Conservation (phyloP, 2,888 invertebrate species). For the Tillus elongatus region DNA sequence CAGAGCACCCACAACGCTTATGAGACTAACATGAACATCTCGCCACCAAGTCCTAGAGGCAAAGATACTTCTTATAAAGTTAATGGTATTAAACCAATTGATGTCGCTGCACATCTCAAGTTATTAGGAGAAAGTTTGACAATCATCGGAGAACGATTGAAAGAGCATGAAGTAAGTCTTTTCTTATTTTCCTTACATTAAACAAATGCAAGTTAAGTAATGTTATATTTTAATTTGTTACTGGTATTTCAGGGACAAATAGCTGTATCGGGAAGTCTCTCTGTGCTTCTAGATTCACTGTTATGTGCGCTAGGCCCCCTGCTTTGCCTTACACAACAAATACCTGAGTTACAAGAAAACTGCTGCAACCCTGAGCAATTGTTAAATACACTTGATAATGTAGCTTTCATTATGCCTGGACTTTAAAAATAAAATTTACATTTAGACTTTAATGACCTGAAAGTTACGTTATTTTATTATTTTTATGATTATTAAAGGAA, state of each 20-base stretch:
- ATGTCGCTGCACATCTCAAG: constrained; percentile 87
- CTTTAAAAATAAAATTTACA: too few species aligned
- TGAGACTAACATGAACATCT: constrained; percentile 27
- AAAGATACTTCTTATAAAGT: constrained; percentile 48
- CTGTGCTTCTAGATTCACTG: constrained; percentile 84
- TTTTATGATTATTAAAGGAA: too few species aligned
- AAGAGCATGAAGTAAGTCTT: constrained; percentile 74
- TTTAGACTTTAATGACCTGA: too few species aligned
- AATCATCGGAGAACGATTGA: constrained; percentile 85
- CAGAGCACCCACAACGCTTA: too few species aligned
- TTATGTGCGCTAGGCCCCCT: constrained; percentile 86
- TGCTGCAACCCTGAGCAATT: constrained; percentile 46
- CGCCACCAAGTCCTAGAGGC: constrained; percentile 37
- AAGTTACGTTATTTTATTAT: too few species aligned
- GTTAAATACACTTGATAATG: constrained; percentile 74
- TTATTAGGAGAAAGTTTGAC: constrained; percentile 87
- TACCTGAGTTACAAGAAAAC: constrained; percentile 65
- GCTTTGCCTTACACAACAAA: constrained; percentile 72
- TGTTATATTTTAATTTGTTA: background rate
- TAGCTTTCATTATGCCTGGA: constrained; percentile 90
- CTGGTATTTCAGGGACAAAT: constrained; percentile 67
- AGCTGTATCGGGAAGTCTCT: constrained; percentile 89
- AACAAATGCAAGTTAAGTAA: too few species aligned
- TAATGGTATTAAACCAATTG: constrained; percentile 70
- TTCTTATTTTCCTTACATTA: constrained; percentile 5